Base-by-base conservation (phyloP, 64 coral and sea anemone species). In the Actinia equina region DNA sequence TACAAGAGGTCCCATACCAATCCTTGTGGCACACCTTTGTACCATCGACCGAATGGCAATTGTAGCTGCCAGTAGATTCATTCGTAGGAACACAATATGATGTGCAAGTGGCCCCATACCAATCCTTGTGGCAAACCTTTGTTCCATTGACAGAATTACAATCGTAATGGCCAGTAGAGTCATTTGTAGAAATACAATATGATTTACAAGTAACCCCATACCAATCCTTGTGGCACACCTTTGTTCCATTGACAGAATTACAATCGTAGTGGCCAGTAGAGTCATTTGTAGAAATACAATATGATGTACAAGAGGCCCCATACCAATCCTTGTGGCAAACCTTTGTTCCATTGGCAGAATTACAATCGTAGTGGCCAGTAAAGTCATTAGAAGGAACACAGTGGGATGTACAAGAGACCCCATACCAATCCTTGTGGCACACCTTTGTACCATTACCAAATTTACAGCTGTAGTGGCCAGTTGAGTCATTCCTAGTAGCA, bases 351-450 rank as follows among this genome's bases (percentile, higher is more conserved):
- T 86, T 89, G 3, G 60, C 14, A 22, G 22, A 22, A 43, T 94
- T 22, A 25, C 93, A 95, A 4, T 16, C 74, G 57, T 56, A 95
- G 61, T 92, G 89, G 6, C 89, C 77, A 27, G 49, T 10, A 16
- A 57, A 61, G 83, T 89, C 57, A 80, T 91, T 94, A 44, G 41
- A 92, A 26, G 87, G 45, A 56, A 7, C 3, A 37, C 94, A 95
- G 12, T 77, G 71, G 0, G 18, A 37, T 4, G 82, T 77, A 80
- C 94, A 95, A 17, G 23, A 19, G 2, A 19, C 17, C 12, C 94
- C 94, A 71, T 89, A 95, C 94, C 94, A 95, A 80, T 86, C 79
- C 20, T 6, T 26, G 71, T 95, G 87, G 77, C 94, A 95, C 8
- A 92, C 69, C 84, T 92, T 95, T 10, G 14, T 44, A 13, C 94